These are phyloP conservation scores for Podocnemis expansa DNA, from an alignment of 2,113 vertebrate genomes.

Conservation along the genomic window DNA sequence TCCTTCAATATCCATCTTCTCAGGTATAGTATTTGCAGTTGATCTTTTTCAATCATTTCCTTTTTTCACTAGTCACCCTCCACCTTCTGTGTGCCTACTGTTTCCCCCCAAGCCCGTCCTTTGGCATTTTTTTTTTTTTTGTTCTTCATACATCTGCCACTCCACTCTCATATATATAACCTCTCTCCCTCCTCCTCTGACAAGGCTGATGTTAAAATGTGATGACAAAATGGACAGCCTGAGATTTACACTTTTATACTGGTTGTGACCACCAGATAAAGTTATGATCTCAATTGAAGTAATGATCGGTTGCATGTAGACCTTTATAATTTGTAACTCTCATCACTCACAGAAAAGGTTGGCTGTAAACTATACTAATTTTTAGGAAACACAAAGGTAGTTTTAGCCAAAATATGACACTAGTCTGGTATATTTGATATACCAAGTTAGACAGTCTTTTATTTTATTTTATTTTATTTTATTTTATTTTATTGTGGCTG, in stretches of 20 bases:
- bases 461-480: neutral
- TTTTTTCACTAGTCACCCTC: neutral
- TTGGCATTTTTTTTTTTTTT: neutral
- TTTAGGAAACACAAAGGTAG: neutral
- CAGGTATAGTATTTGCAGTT: neutral
- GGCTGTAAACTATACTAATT: neutral
- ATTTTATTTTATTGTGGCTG: neutral
- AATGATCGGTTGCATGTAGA: neutral
- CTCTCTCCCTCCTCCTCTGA: neutral
- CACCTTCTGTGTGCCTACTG: neutral
- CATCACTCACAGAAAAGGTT: neutral
- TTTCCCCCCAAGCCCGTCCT: neutral
- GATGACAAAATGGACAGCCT: neutral
- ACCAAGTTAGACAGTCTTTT: neutral
- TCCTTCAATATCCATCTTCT: neutral
- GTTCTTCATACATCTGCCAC: neutral
- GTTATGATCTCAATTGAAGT: neutral
- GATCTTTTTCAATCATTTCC: neutral
- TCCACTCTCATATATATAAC: neutral
- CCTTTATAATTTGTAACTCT: neutral
- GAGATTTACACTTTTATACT: neutral
- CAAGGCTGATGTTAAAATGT: neutral
- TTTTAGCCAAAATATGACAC: neutral
- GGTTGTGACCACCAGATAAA: neutral
- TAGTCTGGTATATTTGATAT: rapidly evolving